phyloP scores from a whole-genome alignment of 2,113 vertebrate species.

The Catharus minimus region DNA sequence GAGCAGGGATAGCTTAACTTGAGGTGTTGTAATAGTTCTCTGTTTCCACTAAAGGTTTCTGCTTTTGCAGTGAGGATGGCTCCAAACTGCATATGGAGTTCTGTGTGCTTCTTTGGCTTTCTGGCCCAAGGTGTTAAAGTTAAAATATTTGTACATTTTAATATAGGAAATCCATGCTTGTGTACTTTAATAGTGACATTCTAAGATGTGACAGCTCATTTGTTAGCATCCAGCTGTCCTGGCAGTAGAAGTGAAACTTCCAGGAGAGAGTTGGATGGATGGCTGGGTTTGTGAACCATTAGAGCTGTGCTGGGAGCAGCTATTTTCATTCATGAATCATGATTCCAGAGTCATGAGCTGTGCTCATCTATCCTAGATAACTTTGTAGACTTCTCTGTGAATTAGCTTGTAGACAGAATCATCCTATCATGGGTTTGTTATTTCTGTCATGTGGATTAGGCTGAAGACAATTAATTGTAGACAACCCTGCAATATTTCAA shows the following conservation, averaged over 20 bases:
- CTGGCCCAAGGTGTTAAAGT: background rate
- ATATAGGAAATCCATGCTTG: background rate
- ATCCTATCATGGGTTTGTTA: background rate
- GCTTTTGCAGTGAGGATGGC: background rate
- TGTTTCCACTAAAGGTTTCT: background rate
- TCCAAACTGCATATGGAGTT: background rate
- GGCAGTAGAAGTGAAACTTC: background rate
- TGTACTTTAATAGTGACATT: background rate
- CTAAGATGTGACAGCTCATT: background rate
- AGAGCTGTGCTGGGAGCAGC: background rate
- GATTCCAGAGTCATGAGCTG: background rate
- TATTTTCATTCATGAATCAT: background rate
- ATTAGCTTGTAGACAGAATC: background rate
- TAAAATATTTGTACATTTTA: background rate
- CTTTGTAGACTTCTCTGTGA: background rate
- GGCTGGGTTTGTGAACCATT: background rate
- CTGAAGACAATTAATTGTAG: background rate
- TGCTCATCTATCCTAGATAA: background rate
- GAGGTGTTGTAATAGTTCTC: background rate
- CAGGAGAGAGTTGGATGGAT: background rate
- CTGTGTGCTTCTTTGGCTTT: background rate
- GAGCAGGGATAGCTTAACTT: background rate
- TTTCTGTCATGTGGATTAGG: background rate
- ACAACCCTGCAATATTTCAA: background rate
- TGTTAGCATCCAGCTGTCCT: background rate